These are phyloP conservation scores for Syrmaticus mikado DNA, from an alignment of 2,113 vertebrate species.

Conservation along the genomic window DNA sequence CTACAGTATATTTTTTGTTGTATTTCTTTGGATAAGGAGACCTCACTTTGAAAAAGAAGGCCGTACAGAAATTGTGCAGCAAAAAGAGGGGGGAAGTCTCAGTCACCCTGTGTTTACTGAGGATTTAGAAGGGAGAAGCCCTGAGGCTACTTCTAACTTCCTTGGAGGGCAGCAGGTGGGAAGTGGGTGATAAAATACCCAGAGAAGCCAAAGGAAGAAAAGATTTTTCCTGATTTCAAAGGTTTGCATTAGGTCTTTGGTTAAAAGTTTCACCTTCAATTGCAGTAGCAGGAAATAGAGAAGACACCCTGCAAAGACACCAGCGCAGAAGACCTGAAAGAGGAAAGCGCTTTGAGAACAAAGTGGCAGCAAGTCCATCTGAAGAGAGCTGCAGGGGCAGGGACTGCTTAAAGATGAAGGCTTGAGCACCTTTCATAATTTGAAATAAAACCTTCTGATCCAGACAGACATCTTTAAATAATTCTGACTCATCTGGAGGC, in stretches of 20 bases:
- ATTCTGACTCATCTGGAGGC: constrained; percentile 47
- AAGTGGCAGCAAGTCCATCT: not conserved
- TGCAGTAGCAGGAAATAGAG: not conserved
- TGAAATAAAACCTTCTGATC: constrained; percentile 39
- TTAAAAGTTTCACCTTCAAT: not conserved
- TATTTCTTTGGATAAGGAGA: not conserved
- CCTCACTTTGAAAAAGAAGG: not conserved
- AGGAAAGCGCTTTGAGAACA: not conserved
- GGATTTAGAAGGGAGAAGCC: not conserved
- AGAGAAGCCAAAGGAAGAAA: not conserved
- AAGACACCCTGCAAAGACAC: not conserved
- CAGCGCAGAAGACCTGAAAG: not conserved
- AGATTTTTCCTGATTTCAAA: not conserved
- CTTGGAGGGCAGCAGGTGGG: not conserved
- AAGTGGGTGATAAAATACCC: not conserved
- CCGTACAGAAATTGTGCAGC: not conserved
- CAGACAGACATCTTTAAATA: constrained; percentile 40
- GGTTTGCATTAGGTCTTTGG: not conserved
- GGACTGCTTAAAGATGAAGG: not conserved
- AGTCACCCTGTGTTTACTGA: not conserved
- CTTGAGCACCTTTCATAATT: not conserved
- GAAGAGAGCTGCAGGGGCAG: not conserved
- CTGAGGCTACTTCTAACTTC: not conserved
- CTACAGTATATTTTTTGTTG: not conserved
- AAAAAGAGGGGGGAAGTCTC: not conserved